phyloP scores from a whole-genome alignment of 2,888 invertebrate genomes.

The Microplitis manilae region DNA sequence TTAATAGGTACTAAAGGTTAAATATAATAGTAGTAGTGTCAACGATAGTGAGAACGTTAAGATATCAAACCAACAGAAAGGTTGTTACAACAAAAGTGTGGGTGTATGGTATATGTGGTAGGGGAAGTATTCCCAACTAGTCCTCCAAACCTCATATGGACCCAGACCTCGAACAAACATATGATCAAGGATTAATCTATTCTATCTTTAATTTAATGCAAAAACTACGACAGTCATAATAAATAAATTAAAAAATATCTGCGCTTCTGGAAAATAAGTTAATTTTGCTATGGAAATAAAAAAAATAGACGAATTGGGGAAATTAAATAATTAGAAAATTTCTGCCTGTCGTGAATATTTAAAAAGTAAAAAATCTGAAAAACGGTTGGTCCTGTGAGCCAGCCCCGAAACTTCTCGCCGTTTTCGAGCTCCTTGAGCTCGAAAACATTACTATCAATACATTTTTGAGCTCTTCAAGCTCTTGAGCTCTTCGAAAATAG shows the following conservation, averaged over 20 bases:
- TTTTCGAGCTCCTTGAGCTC: too few species aligned
- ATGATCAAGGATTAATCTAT: slow-evolving; percentile 23
- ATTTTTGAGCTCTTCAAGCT: too few species aligned
- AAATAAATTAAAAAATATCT: not conserved
- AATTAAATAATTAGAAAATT: too few species aligned
- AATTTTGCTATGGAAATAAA: too few species aligned
- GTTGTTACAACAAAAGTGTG: not conserved
- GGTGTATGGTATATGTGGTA: not conserved
- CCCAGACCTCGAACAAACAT: slow-evolving; percentile 17
- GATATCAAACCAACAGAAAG: not conserved
- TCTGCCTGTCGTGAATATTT: too few species aligned
- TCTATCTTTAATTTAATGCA: not conserved
- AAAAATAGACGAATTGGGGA: too few species aligned
- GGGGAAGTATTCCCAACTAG: slow-evolving; percentile 17
- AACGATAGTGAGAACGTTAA: not conserved
- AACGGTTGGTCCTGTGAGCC: too few species aligned
- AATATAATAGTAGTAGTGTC: not conserved
- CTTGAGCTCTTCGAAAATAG: too few species aligned
- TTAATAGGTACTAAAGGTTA: not conserved
- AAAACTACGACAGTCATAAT: slow-evolving; percentile 1
- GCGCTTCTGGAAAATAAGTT: too few species aligned
- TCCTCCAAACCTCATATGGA: slow-evolving; percentile 32
- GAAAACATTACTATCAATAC: too few species aligned
- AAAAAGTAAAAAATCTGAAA: too few species aligned
- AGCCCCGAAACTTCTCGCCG: too few species aligned